phyloP scores from a whole-genome alignment of 2,888 invertebrate genomes.

The Odontomyia ornata region DNA sequence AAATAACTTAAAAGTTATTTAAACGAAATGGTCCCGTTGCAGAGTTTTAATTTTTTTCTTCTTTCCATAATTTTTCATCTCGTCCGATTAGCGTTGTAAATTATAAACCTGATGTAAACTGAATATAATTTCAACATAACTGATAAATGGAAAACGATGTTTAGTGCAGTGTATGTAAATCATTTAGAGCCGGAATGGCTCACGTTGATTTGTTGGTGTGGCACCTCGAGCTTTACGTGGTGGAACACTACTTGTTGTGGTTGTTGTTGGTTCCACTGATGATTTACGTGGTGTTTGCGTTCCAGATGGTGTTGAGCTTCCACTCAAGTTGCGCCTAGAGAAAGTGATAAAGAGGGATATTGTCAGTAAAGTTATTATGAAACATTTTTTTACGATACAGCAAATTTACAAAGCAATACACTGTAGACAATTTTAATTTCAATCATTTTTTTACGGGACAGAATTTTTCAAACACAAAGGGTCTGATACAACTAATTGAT shows the following conservation, averaged over 20 bases:
- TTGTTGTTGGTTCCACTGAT: conserved; percentile 61
- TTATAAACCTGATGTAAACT: neutral
- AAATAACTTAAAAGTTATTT: conserved; percentile 18
- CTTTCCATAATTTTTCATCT: neutral
- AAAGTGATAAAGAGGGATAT: neutral
- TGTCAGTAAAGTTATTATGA: too few species aligned
- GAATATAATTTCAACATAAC: neutral
- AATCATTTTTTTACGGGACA: too few species aligned
- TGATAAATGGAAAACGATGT: neutral
- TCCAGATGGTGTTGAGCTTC: conserved; percentile 64
- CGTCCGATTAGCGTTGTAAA: neutral
- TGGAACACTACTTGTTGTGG: conserved; percentile 56
- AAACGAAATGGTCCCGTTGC: conserved; percentile 25
- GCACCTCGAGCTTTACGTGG: conserved; percentile 61
- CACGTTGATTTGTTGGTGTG: conserved; percentile 67
- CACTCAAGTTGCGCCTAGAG: conserved; percentile 62
- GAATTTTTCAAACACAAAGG: too few species aligned
- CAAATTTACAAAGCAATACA: neutral
- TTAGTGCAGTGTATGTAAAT: neutral
- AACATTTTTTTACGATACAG: too few species aligned
- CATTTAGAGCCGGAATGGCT: conserved; percentile 78
- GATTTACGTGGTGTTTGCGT: conserved; percentile 64
- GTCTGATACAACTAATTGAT: too few species aligned
- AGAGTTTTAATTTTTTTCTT: too few species aligned
- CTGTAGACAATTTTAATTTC: too few species aligned